These are phyloP conservation scores for Drosophila biarmipes DNA, from an alignment of 1,140 invertebrate genomes.

Conservation along the genomic window DNA sequence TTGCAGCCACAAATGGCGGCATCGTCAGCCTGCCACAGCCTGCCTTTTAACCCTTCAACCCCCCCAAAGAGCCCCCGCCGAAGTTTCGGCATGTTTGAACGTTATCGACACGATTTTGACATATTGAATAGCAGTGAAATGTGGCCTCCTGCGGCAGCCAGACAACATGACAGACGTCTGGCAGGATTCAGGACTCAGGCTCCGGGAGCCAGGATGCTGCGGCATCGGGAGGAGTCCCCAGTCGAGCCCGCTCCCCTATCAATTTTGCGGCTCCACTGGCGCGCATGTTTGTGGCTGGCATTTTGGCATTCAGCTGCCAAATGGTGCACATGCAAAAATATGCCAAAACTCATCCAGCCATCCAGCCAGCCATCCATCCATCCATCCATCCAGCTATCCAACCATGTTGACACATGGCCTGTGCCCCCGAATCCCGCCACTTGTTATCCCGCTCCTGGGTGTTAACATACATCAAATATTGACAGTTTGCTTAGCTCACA, in stretches of 20 bases:
- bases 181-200: neutral
- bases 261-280: constrained; percentile 31
- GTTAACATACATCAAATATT: constrained; percentile 83
- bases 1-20: constrained; percentile 51
- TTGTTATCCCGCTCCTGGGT: constrained; percentile 47
- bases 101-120: constrained; percentile 83
- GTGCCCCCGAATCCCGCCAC: constrained; percentile 2
- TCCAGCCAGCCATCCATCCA: neutral
- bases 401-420: constrained; percentile 66
- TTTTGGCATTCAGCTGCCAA: constrained; percentile 80
- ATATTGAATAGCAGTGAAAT: constrained; percentile 81
- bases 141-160: constrained; percentile 55
- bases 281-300: constrained; percentile 75
- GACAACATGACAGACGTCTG: constrained; percentile 68
- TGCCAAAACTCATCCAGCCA: constrained; percentile 60
- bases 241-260: neutral
- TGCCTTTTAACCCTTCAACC: constrained; percentile 1
- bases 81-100: constrained; percentile 62
- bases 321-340: constrained; percentile 82
- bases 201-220: constrained; percentile 3
- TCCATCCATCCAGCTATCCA: constrained; percentile 32
- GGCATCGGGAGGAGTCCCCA: neutral
- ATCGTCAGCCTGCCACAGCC: constrained; percentile 12
- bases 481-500: constrained; percentile 77
- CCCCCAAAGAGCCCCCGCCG: neutral